Evolutionary conservation across 2,113 vertebrate genomes (phyloP), one percentile per base, ranked within the genome.

Genomic region (Ictalurus furcatus): DNA sequence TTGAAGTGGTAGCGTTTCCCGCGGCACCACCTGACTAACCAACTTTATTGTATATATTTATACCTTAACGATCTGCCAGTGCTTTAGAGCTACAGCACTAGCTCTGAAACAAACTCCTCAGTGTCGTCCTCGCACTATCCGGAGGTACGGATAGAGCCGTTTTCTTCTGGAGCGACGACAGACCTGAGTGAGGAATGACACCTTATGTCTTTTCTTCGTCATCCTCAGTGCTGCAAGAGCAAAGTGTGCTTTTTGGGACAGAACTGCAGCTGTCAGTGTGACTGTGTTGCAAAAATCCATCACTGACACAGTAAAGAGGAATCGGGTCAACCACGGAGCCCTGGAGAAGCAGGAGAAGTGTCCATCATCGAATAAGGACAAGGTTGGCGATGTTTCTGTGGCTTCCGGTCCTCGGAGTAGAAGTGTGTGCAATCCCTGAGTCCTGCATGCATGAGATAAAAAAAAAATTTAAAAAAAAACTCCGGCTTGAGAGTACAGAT

Each of bases 141-240:
- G 40, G 63, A 88, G 71, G 40, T 65, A 84, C 58, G 13, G 73
- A 56, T 85, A 19, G 52, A 69, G 82, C 76, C 65, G 23, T 82
- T 81, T 84, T 92, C 86, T 13, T 82, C 78, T 48, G 88, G 87
- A 85, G 92, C 61, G n/a, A 58, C 91, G 89, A 90, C 90, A 89
- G 90, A 90, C 88, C 89, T 87, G 90, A 84, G 74, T 91, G 92
- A 94, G 89, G 91, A 93, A 93, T 91, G 92, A 92, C 92, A 93
- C 78, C 37, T 89, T 67, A 67, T 87, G 84, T 91, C 84, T 83
- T 84, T 65, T 87, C 85, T 87, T 84, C 87, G 52, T 88, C 82
- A 90, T 88, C 92, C 91, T 87, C 88, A 1, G 84, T 6, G 34
- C 67, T 78, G 86, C 84, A 85, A 90, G 89, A 83, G 88, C 89